A percentile compares a stretch with the other conserved stretches of the same genome.
Evolutionary conservation across 2,113 vertebrate genomes (phyloP).

Genomic region (Hemiprocne comata): DNA sequence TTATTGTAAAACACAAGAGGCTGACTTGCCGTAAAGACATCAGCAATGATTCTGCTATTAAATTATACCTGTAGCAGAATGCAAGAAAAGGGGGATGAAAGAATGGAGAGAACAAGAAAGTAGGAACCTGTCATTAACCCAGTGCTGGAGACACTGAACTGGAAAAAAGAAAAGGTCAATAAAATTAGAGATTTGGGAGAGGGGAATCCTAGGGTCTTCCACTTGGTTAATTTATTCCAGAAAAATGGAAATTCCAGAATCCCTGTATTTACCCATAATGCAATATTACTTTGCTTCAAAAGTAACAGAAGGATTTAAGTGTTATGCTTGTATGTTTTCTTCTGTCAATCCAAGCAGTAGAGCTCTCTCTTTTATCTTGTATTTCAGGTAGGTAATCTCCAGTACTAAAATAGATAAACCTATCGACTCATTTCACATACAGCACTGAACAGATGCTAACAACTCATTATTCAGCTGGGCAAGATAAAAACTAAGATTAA

Average conservation of each 20-base stretch:
- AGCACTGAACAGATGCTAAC: background rate
- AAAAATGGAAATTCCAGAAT: background rate
- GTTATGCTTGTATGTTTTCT: background rate
- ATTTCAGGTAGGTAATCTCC: background rate
- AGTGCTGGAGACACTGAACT: background rate
- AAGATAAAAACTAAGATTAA: slow-evolving; percentile 43
- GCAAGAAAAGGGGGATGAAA: background rate
- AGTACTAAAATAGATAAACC: background rate
- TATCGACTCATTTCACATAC: background rate
- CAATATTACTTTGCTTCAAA: background rate
- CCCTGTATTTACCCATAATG: background rate
- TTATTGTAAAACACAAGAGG: background rate
- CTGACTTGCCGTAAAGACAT: background rate
- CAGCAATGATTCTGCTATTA: background rate
- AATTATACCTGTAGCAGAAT: background rate
- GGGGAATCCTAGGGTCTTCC: background rate
- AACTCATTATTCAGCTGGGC: background rate
- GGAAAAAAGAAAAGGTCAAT: background rate
- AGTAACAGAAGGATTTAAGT: background rate
- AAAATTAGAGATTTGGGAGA: background rate
- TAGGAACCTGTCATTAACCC: background rate
- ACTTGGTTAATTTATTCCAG: background rate
- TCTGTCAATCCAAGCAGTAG: background rate
- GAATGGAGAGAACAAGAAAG: background rate
- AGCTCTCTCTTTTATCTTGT: background rate